phyloP scores from a whole-genome alignment of 2,797 vertebrate species.

The Megaceryle alcyon region DNA sequence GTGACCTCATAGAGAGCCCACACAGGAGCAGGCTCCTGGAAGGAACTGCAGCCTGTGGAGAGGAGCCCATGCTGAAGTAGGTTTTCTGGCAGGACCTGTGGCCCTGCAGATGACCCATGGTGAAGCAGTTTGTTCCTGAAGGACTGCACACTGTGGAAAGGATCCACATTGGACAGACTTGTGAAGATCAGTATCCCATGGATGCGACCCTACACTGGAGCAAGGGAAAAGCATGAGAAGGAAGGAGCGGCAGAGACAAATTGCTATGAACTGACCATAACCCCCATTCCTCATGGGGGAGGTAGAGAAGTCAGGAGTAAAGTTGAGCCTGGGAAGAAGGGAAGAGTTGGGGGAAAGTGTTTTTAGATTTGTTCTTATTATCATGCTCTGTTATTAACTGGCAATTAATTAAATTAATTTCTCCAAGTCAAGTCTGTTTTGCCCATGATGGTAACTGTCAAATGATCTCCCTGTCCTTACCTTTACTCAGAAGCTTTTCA shows the following conservation, averaged over 20 bases:
- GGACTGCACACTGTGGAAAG: neutral
- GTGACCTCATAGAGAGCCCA: rapidly evolving
- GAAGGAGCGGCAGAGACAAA: neutral
- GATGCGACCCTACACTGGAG: neutral
- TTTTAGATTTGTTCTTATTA: neutral
- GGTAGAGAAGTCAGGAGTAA: neutral
- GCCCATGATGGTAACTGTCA: neutral
- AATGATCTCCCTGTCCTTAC: neutral
- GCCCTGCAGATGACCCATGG: neutral
- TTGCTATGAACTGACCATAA: neutral
- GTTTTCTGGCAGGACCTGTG: neutral
- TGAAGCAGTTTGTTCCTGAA: neutral
- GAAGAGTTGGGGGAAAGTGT: rapidly evolving
- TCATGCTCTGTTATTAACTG: neutral
- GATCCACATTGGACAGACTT: neutral
- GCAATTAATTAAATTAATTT: neutral
- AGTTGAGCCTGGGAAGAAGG: neutral
- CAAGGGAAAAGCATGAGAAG: neutral
- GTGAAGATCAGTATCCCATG: neutral
- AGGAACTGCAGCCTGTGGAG: neutral
- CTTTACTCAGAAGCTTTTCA: neutral
- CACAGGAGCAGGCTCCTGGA: neutral
- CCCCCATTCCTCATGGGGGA: neutral
- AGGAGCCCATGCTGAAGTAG: neutral
- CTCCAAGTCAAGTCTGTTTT: neutral